These are phyloP conservation scores for Palythoa heliodiscus DNA, from an alignment of 92 coral and sea anemone species.

Conservation along the genomic window DNA sequence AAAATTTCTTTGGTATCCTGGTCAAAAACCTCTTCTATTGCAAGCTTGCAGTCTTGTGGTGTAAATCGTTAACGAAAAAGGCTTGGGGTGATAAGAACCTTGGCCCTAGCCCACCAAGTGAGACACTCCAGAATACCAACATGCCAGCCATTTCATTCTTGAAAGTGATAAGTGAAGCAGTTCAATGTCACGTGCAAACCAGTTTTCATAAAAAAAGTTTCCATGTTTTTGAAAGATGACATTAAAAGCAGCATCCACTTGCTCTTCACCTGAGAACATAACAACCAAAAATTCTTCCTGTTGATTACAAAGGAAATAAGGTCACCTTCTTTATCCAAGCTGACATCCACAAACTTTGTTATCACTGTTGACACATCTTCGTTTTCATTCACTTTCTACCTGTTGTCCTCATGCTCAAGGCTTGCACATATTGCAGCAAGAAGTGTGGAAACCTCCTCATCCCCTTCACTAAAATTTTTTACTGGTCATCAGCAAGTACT, in stretches of 20 bases:
- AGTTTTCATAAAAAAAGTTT: conserved; percentile 47
- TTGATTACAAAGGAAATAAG: conserved; percentile 38
- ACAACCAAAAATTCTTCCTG: conserved; percentile 48
- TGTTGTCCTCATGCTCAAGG: background rate
- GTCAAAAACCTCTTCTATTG: no score
- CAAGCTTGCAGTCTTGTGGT: conserved; percentile 10
- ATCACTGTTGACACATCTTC: background rate
- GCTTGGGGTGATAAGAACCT: conserved; percentile 27
- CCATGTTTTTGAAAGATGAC: conserved; percentile 42
- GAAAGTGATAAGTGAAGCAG: conserved; percentile 5
- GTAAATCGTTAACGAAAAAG: conserved; percentile 1
- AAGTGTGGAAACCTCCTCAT: conserved; percentile 2
- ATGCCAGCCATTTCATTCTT: conserved; percentile 16
- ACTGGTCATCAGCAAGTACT: no score
- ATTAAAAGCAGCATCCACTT: conserved; percentile 58
- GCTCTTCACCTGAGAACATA: conserved; percentile 63
- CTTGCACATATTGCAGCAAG: conserved; percentile 13
- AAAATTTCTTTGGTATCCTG: no score
- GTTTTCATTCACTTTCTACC: background rate
- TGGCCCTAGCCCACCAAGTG: conserved; percentile 16
- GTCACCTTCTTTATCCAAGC: background rate
- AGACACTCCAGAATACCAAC: conserved; percentile 9
- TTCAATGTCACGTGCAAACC: conserved; percentile 48
- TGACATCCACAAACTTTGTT: conserved; percentile 2
- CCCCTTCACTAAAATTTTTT: no score